Conservation (phyloP, 2,113 vertebrate genomes). For the Perccottus glenii region DNA sequence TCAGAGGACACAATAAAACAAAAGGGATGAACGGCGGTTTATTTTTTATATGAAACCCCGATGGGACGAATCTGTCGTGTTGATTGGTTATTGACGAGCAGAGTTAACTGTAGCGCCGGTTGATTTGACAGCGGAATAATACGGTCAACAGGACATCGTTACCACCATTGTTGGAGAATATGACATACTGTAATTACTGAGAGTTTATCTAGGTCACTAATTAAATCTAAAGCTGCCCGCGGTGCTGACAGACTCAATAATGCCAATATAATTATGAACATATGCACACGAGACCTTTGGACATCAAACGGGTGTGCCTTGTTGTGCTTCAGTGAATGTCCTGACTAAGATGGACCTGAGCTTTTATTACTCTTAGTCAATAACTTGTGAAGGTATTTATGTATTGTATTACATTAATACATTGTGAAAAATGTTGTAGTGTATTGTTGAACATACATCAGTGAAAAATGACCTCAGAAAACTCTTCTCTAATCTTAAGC, state of each 20-base stretch:
- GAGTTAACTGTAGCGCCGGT: conserved; percentile 11
- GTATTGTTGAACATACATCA: too few relatives aligned
- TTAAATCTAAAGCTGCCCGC: conserved; percentile 76
- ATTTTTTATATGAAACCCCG: conserved; percentile 77
- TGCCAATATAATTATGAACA: conserved; percentile 86
- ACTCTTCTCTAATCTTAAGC: too few relatives aligned
- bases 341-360: conserved; percentile 14
- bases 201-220: conserved; percentile 79
- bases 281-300: conserved; percentile 71
- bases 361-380: too few relatives aligned
- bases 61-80: conserved; percentile 57
- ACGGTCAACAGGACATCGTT: conserved; percentile 55
- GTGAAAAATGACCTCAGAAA: too few relatives aligned
- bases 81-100: conserved; percentile 86
- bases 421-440: too few relatives aligned
- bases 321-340: conserved; percentile 38
- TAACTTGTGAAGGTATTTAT: too few relatives aligned
- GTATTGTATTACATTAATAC: too few relatives aligned
- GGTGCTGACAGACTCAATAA: conserved; percentile 83
- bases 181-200: conserved; percentile 76
- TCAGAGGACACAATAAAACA: conserved; percentile 56
- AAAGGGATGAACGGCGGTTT: conserved; percentile 54
- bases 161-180: conserved; percentile 73
- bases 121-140: conserved; percentile 56
- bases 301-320: conserved; percentile 18